phyloP scores from a whole-genome alignment of 1,140 invertebrate species.

The Drosophila tani region DNA sequence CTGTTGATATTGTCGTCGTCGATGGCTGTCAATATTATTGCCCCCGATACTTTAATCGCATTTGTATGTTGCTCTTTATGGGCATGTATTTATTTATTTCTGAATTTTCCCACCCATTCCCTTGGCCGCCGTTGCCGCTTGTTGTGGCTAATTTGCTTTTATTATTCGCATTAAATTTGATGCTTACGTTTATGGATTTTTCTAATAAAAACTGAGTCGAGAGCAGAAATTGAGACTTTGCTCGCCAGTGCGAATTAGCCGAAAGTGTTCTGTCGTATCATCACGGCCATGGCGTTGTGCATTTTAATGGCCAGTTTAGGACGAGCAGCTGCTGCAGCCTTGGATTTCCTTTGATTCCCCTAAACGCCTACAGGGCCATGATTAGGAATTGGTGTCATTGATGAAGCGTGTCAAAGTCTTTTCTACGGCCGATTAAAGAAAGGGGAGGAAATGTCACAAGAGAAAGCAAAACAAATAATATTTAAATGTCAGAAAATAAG shows the following conservation, averaged over 20 bases:
- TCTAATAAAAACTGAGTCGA: constrained; percentile 63
- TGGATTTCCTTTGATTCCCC: constrained; percentile 8
- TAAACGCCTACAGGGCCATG: constrained; percentile 29
- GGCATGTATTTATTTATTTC: constrained; percentile 66
- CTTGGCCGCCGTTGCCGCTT: constrained; percentile 7
- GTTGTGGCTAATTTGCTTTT: constrained; percentile 81
- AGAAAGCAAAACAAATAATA: background rate
- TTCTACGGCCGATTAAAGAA: background rate
- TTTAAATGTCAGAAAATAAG: background rate
- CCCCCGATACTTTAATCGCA: constrained; percentile 65
- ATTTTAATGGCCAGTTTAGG: constrained; percentile 76
- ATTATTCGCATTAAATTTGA: constrained; percentile 79
- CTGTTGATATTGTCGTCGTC: constrained; percentile 44
- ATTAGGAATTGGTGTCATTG: constrained; percentile 35
- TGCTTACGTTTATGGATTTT: constrained; percentile 74
- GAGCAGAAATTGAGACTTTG: constrained; percentile 76
- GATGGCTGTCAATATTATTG: constrained; percentile 71
- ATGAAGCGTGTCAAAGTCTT: constrained; percentile 21
- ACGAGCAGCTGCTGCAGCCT: constrained; percentile 26
- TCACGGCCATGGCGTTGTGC: constrained; percentile 55
- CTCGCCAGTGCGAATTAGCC: constrained; percentile 67
- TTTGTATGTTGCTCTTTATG: constrained; percentile 65
- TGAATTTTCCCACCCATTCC: constrained; percentile 59
- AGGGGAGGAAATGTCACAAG: background rate
- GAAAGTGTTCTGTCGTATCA: constrained; percentile 52